These are phyloP conservation scores for Muscina levida DNA, from an alignment of 2,888 invertebrate genomes.

Conservation along the genomic window DNA sequence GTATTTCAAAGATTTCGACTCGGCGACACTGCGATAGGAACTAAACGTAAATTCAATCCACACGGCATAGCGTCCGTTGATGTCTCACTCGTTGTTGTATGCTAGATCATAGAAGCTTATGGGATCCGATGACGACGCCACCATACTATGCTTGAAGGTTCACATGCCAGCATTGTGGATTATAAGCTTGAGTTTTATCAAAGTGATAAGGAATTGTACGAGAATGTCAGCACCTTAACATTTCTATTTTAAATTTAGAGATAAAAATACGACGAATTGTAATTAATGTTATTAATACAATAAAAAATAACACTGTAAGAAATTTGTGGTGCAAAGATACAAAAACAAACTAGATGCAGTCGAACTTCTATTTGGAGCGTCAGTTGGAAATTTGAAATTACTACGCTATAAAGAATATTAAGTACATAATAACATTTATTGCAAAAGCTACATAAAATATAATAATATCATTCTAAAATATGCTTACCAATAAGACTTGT, in stretches of 20 bases:
- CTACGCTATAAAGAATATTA: no score
- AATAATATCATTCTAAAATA: no score
- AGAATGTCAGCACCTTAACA: conserved; percentile 27
- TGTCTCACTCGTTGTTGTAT: not conserved
- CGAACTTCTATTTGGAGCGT: no score
- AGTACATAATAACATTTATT: no score
- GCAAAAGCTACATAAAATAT: no score
- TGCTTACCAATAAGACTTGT: no score
- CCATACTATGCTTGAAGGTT: no score
- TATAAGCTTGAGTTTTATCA: conserved; percentile 9
- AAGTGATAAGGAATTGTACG: conserved; percentile 15
- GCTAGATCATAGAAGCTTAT: no score
- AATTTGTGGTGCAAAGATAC: no score
- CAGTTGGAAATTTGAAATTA: no score
- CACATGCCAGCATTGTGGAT: conserved; percentile 19
- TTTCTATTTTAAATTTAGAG: conserved; percentile 4
- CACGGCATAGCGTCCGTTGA: not conserved
- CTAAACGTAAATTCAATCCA: not conserved
- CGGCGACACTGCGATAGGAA: not conserved
- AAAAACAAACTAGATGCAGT: no score
- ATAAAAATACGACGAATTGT: conserved; percentile 9
- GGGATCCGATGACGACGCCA: no score
- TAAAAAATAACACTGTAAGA: not conserved
- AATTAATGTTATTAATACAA: not conserved
- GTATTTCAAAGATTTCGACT: conserved; percentile 1